phyloP scores from a whole-genome alignment of 1,140 invertebrate genomes.

The Charaxes varanes region DNA sequence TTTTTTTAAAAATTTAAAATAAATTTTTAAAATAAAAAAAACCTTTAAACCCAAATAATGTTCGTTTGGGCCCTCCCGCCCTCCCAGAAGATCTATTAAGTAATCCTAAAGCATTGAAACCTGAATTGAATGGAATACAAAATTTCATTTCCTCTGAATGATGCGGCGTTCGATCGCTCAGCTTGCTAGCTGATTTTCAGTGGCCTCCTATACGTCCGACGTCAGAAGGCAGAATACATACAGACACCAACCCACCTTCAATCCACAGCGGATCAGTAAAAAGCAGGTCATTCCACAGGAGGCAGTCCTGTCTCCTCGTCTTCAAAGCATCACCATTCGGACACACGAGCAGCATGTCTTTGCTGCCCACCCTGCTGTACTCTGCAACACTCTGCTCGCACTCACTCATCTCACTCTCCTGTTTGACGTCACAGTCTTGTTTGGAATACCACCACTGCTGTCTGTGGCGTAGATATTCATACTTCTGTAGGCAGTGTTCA shows the following conservation, averaged over 20 bases:
- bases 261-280: constrained; percentile 68
- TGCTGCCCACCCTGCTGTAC: constrained; percentile 46
- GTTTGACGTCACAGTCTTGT: constrained; percentile 24
- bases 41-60: no score
- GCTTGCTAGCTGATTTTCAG: no score
- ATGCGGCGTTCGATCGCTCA: no score
- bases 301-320: constrained; percentile 53
- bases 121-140: no score
- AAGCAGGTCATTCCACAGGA: constrained; percentile 66
- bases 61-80: no score
- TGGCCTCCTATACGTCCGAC: no score
- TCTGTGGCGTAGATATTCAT: constrained; percentile 58
- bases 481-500: constrained; percentile 50
- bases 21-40: no score
- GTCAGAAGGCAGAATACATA: no score
- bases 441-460: constrained; percentile 55
- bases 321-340: constrained; percentile 56
- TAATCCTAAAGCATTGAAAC: no score
- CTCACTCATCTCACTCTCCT: constrained; percentile 17
- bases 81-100: no score
- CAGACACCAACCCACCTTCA: constrained; percentile 49
- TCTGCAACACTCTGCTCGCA: constrained; percentile 27
- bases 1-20: no score
- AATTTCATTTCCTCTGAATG: no score
- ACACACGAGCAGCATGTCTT: constrained; percentile 58